Evolutionary conservation across 1,140 invertebrate species (phyloP), one percentile per base, ranked within the genome.

Genomic region (Eumaeus atala): DNA sequence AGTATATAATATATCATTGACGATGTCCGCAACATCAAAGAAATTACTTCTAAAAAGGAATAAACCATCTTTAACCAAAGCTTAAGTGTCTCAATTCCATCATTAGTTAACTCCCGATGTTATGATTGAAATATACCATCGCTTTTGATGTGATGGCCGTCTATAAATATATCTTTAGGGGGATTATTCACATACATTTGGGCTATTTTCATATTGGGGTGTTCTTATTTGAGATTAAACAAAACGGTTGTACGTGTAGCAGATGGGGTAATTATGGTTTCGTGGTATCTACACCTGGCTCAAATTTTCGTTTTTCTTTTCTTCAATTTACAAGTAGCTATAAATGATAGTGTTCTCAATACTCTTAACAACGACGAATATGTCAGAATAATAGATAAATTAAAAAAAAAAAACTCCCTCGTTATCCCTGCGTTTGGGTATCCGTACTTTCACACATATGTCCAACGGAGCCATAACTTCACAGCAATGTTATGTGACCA

Each of bases 131-230:
- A 16, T 44, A 44, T 44, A 16, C 9, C 40, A 44, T 16, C 40
- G 40, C 40, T 16, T 17, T 16, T 14, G 17, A 44, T 44, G 17
- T 44, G 17, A 0, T 44, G 21, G 21, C 9, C 5, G 12, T 44
- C 40, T 44, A 44, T 44, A 44, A 44, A 44, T 44, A 44, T 14
- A 44, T 16, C 14, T 44, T 14, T 6, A 17, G 40, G 40, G 40
- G 16, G 40, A 44, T 44, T 44, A 44, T 44, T 44, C 40, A 14
- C 40, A 18, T 44, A 14, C 14, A 14, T 40, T 16, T 14, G 40
- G 12, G 12, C 40, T 44, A 44, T 44, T 44, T 44, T 44, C 40
- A 44, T 44, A 9, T 14, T 44, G n/a, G 40, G 40, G 40, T 44
- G 40, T 44, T 40, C 38, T 7, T 40, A 14, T 40, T 18, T 44